Evolutionary conservation across 1,140 invertebrate genomes (phyloP).

Genomic region (Ceratosolen solmsi): DNA sequence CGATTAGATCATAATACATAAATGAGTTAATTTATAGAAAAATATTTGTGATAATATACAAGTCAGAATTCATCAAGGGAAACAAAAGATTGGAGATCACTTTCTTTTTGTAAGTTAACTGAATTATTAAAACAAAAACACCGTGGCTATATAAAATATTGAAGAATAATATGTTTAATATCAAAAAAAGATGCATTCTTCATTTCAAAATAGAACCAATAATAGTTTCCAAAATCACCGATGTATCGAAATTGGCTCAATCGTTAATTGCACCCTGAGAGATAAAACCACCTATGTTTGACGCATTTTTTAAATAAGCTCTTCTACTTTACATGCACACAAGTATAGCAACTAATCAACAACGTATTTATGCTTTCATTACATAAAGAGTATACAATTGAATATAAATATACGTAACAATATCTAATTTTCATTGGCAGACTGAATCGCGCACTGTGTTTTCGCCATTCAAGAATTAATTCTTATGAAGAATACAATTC

Average conservation of each 20-base stretch:
- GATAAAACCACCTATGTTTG: neutral
- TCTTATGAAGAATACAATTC: conserved; percentile 51
- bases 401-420: conserved; percentile 57
- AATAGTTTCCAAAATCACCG: neutral
- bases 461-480: conserved; percentile 23
- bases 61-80: neutral
- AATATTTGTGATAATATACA: neutral
- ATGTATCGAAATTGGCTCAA: neutral
- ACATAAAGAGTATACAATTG: conserved; percentile 53
- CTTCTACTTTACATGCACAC: conserved; percentile 37
- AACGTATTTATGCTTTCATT: conserved; percentile 50
- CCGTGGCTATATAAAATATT: neutral
- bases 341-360: conserved; percentile 56
- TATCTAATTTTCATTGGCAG: conserved; percentile 43
- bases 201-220: neutral
- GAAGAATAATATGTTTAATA: neutral
- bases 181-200: neutral
- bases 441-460: conserved; percentile 21
- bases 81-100: neutral
- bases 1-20: too few relatives aligned
- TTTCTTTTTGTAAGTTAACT: neutral
- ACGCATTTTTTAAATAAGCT: conserved; percentile 27
- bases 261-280: neutral
- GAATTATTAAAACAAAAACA: neutral
- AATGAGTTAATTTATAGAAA: neutral